Evolutionary conservation across 2,113 vertebrate genomes (phyloP), one percentile per base, ranked within the genome.

Genomic region (Sigmodon hispidus): DNA sequence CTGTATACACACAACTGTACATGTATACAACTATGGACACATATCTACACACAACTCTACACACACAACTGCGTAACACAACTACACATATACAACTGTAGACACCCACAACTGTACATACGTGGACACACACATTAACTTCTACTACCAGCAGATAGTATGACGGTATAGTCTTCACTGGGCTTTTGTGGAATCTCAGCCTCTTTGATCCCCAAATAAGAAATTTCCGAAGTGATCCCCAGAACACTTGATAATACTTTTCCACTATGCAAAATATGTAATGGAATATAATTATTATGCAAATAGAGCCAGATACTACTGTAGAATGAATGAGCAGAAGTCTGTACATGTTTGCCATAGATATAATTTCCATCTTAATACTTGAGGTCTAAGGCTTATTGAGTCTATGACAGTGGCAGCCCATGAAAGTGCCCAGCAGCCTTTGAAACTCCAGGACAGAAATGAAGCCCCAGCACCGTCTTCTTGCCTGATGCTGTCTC

Each of bases 371-470:
- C 43, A 43, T 16, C 26, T 31, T 24, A 76, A 59, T 34, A 61
- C 12, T 79, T 84, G n/a, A 21, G 31, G 17, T 79, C 13, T 10
- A n/a, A 87, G n/a, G 21, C 36, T 57, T 24, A 9, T 52, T 94
- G 15, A 75, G 55, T 67, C n/a, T 19, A 3, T 34, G n/a, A 24
- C 26, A n/a, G 43, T 11, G 15, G 13, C 31, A 84, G 29, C 29
- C 22, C 57, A 83, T 10, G 34, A 36, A 0, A 69, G 59, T 10
- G 16, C 15, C 48, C 19, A 63, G 5, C 29, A 1, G 40, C 80
- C 17, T 84, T 93, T 86, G 16, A n/a, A 92, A 95, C 83, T 4
- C 45, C 73, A 50, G 43, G 63, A 55, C 91, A 83, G 5, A 72
- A 92, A 85, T 9, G 16, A 63, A 91, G 87, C 48, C 7, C 15